These are phyloP conservation scores for Callospermophilus lateralis DNA, from an alignment of 2,113 vertebrate species.

Conservation along the genomic window DNA sequence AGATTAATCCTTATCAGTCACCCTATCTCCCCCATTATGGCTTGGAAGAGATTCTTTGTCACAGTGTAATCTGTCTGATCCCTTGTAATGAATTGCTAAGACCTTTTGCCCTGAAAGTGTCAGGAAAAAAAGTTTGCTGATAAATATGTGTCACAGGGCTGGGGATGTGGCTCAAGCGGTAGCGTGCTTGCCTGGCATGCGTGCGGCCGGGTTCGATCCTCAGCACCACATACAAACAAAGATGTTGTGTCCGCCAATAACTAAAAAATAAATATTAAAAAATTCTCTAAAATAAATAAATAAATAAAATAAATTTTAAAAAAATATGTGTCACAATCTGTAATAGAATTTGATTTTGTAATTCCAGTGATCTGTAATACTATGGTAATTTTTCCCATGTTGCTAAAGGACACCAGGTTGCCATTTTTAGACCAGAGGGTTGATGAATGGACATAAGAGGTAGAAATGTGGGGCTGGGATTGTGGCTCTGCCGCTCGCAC, in stretches of 20 bases:
- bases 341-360: slow-evolving; percentile 30
- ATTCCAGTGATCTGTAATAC: not conserved
- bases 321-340: not conserved
- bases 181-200: too few species aligned
- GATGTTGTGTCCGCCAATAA: too few species aligned
- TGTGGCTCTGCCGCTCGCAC: too few species aligned
- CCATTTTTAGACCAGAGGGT: not conserved
- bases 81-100: not conserved
- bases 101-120: slow-evolving; percentile 37
- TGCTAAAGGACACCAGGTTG: not conserved
- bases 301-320: too few species aligned
- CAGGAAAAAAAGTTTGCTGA: not conserved
- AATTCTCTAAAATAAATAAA: too few species aligned
- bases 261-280: too few species aligned
- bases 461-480: not conserved
- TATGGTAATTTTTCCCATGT: not conserved
- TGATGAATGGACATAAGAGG: not conserved
- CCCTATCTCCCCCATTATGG: not conserved
- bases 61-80: not conserved
- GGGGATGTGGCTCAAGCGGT: too few species aligned
- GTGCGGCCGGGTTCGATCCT: too few species aligned
- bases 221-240: too few species aligned
- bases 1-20: not conserved
- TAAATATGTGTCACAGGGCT: not conserved
- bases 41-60: slow-evolving; percentile 41